Base-by-base conservation (phyloP, 2,113 vertebrate species). In the Synchiropus splendidus region DNA sequence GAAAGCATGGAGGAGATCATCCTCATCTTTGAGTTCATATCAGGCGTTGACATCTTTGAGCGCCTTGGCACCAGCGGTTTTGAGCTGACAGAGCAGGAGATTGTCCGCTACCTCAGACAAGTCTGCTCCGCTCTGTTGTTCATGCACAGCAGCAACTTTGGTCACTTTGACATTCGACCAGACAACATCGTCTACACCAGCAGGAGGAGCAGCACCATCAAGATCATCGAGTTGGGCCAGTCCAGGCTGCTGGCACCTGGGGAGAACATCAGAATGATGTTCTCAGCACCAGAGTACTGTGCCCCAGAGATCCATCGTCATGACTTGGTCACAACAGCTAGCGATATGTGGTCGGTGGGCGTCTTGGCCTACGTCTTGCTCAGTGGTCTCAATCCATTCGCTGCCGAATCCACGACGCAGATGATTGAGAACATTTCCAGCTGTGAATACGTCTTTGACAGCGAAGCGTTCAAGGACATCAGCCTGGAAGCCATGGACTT, bases 281-380 rank as follows among this genome's bases (percentile, higher is more conserved):
- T 95, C 76, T 90, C 87, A 66, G 85, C 94, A 46, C 90, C 92
- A 39, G 95, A 99, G 63, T 99, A 96, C 70, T 94, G 70, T 18
- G 95, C 89, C 0, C 94, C 95, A 50, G 95, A 99, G 82, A 77
- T 99, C 51, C 95, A 99, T 71, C 91, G 85, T 16, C 89, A 94
- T 56, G 92, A 98, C 56, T 61, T 93, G 34, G 86, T 99, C 73
- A 91, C 85, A 51, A 85, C 92, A 53, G 88, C 89, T 54, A 97
- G 89, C 1, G 95, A 99, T 51, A 99, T 99, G 95, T 99, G 95
- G 95, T 94, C 95, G 47, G 87, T 98, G 44, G 95, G 95, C 69
- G 90, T 88, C 2, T 58, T 99, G 69, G 86, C 90, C 2, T 98
- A 98, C 3, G 82, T 97, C 64, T 84, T 99, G n/a, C 84, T 99